A percentile compares a stretch with the other conserved stretches of the same genome.
Conservation (phyloP, 1,140 invertebrate genomes). For the Schmidtea mediterranea region DNA sequence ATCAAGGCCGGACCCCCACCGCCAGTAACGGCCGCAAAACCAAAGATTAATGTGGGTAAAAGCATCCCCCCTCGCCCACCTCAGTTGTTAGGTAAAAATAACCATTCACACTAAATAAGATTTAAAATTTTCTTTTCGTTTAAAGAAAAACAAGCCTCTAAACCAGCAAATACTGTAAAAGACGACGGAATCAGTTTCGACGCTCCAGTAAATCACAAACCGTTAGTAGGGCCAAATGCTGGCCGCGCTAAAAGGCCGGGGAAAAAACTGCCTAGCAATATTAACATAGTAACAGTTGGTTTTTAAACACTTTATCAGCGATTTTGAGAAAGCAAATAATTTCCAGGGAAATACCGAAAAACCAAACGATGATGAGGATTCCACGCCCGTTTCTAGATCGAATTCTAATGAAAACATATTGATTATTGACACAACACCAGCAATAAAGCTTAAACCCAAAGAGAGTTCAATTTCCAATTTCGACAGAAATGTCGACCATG, state of each 20-base stretch:
- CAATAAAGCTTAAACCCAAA: too few relatives aligned
- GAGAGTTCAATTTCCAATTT: too few relatives aligned
- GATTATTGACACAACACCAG: too few relatives aligned
- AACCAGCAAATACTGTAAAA: conserved; percentile 8
- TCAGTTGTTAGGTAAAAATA: conserved; percentile 7
- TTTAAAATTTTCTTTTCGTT: conserved; percentile 10
- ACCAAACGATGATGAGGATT: too few relatives aligned
- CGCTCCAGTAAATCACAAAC: not conserved
- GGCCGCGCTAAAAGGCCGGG: conserved; percentile 9
- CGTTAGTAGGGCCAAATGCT: conserved; percentile 9
- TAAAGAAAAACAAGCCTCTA: conserved; percentile 6
- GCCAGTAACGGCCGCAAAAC: not conserved
- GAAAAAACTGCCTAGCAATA: conserved; percentile 11
- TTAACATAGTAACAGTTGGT: too few relatives aligned
- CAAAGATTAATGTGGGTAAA: conserved; percentile 4
- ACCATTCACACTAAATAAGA: conserved; percentile 10
- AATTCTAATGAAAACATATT: too few relatives aligned
- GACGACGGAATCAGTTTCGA: conserved; percentile 1
- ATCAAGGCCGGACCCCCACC: conserved; percentile 3
- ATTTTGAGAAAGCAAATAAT: too few relatives aligned
- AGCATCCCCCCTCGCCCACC: too few relatives aligned
- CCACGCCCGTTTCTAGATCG: too few relatives aligned
- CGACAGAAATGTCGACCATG: too few relatives aligned
- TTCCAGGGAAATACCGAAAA: too few relatives aligned
- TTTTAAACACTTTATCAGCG: too few relatives aligned